These are phyloP conservation scores for Pica pica DNA, from an alignment of 2,113 vertebrate species.

Conservation along the genomic window DNA sequence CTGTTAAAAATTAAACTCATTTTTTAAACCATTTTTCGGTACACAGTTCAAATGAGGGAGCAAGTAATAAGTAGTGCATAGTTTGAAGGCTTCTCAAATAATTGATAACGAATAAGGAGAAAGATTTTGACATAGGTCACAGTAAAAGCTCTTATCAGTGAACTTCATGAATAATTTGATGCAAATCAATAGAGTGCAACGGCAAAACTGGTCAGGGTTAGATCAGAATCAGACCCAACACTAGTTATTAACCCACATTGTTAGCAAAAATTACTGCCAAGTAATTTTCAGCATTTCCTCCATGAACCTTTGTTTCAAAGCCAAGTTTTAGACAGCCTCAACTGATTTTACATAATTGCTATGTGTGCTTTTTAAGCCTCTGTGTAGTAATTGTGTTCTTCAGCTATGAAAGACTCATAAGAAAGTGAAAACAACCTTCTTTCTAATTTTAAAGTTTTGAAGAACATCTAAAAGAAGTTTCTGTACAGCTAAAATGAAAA, in stretches of 20 bases:
- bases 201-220: neutral
- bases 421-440: neutral
- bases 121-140: neutral
- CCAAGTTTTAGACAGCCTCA: conserved; percentile 13
- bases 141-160: neutral
- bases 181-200: neutral
- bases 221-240: neutral
- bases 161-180: neutral
- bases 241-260: neutral
- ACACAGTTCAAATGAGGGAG: neutral
- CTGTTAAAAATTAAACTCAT: neutral
- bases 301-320: conserved; percentile 32
- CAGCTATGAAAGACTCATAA: neutral
- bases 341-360: conserved; percentile 11
- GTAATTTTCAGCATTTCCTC: conserved; percentile 5
- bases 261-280: conserved; percentile 4
- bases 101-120: neutral
- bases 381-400: neutral
- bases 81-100: neutral
- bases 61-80: neutral
- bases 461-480: neutral
- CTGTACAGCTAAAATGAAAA: neutral
- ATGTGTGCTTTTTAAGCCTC: neutral
- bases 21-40: neutral
- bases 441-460: neutral